These are phyloP conservation scores for Calameuta filiformis DNA, from an alignment of 2,888 invertebrate species.

Conservation along the genomic window DNA sequence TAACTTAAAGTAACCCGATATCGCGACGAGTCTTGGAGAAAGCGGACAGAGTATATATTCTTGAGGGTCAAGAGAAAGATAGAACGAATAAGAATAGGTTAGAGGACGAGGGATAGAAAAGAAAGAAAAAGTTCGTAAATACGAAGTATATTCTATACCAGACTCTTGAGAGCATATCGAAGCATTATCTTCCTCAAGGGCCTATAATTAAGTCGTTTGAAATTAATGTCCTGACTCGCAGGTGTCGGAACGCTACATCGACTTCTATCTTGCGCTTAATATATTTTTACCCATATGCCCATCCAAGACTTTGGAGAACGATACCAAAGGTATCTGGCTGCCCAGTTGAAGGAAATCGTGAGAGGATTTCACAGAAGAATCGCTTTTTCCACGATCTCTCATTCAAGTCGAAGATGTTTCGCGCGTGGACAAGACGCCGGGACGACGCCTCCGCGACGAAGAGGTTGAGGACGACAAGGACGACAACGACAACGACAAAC, in stretches of 20 bases:
- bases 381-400: background rate
- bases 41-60: constrained; percentile 4
- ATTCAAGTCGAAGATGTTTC: constrained; percentile 26
- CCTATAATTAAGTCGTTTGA: constrained; percentile 17
- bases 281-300: background rate
- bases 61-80: background rate
- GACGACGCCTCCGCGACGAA: background rate
- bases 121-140: background rate
- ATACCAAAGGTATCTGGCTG: background rate
- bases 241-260: background rate
- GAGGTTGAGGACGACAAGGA: background rate
- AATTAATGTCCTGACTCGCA: constrained; percentile 14
- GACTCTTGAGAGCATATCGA: constrained; percentile 10
- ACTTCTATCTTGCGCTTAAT: background rate
- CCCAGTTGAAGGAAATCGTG: background rate
- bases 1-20: constrained; percentile 21
- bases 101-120: background rate
- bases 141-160: background rate
- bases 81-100: background rate
- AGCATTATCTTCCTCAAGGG: constrained; percentile 11
- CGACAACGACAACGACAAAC: background rate
- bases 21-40: background rate
- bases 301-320: background rate
- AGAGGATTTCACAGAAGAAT: background rate
- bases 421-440: constrained; percentile 29